Conservation (phyloP, 2,888 invertebrate genomes). For the Gymnosoma rotundatum region DNA sequence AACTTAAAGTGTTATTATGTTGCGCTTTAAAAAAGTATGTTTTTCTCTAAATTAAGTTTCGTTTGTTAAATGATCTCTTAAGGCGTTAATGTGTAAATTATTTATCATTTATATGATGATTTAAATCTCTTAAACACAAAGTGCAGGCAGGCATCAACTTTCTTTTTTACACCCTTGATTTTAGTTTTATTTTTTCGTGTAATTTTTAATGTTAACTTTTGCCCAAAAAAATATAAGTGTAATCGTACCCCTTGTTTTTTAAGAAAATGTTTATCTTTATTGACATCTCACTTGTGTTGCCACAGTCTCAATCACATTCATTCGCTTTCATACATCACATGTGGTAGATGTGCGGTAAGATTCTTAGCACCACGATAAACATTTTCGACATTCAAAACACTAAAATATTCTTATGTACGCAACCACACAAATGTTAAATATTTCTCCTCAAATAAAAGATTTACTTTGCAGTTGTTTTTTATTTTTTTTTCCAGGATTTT, state of each 20-base stretch:
- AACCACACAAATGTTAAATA: slow-evolving; percentile 4
- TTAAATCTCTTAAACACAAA: neutral
- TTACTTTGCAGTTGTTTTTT: slow-evolving; percentile 36
- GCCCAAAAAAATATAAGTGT: slow-evolving; percentile 7
- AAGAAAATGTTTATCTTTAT: slow-evolving; percentile 67
- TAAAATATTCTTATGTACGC: neutral
- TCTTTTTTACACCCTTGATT: slow-evolving; percentile 28
- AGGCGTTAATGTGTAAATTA: slow-evolving; percentile 40
- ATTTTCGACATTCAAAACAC: slow-evolving; percentile 49
- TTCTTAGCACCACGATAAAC: slow-evolving; percentile 52
- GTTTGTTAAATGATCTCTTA: neutral
- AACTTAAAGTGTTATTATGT: no score
- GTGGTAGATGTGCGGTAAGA: slow-evolving; percentile 43
- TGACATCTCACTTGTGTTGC: slow-evolving; percentile 66
- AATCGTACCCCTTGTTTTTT: slow-evolving; percentile 19
- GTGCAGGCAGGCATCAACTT: slow-evolving; percentile 16
- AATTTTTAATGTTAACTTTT: slow-evolving; percentile 23
- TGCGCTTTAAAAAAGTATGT: no score
- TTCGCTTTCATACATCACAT: slow-evolving; percentile 36
- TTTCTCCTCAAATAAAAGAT: slow-evolving; percentile 45
- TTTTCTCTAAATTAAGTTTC: neutral
- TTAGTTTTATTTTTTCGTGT: neutral
- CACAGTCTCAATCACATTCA: slow-evolving; percentile 53
- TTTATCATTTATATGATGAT: slow-evolving; percentile 23
- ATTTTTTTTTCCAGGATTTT: slow-evolving; percentile 43